A percentile compares a stretch with the other conserved stretches of the same genome.
These are phyloP conservation scores for Valencia hispanica DNA, from an alignment of 2,797 vertebrate genomes.

Conservation along the genomic window DNA sequence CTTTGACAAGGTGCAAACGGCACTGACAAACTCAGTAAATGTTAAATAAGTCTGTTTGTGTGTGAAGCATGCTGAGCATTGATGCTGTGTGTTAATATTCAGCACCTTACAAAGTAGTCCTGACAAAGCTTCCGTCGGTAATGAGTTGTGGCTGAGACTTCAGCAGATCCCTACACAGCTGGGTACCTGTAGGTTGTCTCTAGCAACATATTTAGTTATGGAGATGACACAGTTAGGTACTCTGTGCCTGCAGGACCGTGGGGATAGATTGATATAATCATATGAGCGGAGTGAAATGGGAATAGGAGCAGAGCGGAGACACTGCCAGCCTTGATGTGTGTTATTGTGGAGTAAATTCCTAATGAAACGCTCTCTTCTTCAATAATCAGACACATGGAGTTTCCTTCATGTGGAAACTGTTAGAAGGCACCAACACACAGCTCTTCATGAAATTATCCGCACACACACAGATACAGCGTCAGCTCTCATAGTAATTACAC, in stretches of 20 bases:
- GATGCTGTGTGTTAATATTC: not conserved
- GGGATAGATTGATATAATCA: constrained; percentile 3
- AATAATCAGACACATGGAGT: constrained; percentile 77
- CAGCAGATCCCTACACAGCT: not conserved
- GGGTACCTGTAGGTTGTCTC: not conserved
- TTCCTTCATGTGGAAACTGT: constrained; percentile 80
- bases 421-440: constrained; percentile 73
- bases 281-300: not conserved
- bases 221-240: not conserved
- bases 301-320: constrained; percentile 22
- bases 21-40: not conserved
- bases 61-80: not conserved
- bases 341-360: constrained; percentile 50
- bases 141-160: not conserved
- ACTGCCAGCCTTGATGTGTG: constrained; percentile 28
- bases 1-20: not conserved
- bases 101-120: not conserved
- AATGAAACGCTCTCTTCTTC: constrained; percentile 70
- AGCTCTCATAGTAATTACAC: constrained; percentile 83
- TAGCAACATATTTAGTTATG: constrained; percentile 1
- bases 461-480: constrained; percentile 74
- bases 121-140: not conserved
- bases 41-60: not conserved
- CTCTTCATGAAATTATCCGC: constrained; percentile 82
- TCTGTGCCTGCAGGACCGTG: not conserved